Percentiles rank a stretch among this genome's conserved stretches.
Evolutionary conservation across 92 coral and sea anemone genomes (phyloP).

Genomic region (Paragorgia papillata): DNA sequence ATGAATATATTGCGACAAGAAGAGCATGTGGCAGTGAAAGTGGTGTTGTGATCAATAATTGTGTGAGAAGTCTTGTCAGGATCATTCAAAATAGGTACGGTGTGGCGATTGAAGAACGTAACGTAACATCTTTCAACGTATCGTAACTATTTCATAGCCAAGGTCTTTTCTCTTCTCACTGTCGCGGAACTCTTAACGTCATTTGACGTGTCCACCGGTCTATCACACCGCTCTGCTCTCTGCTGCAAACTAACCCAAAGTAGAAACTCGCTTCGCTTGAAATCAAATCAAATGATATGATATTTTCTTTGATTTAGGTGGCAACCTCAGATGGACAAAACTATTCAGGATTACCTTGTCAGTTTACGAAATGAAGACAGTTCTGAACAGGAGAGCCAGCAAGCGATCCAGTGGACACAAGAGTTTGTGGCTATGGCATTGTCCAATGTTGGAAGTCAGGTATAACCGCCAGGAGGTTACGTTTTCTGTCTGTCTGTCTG

Average conservation of each 20-base stretch:
- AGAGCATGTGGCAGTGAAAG: conserved; percentile 39
- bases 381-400: conserved; percentile 17
- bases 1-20: conserved; percentile 65
- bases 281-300: too few relatives aligned
- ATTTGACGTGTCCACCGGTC: too few relatives aligned
- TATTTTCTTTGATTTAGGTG: conserved; percentile 61
- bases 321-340: conserved; percentile 76
- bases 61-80: conserved; percentile 61
- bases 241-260: too few relatives aligned
- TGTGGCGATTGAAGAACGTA: neutral
- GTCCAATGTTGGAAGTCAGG: conserved; percentile 84
- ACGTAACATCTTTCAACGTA: too few relatives aligned
- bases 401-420: conserved; percentile 64
- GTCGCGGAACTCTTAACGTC: too few relatives aligned
- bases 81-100: conserved; percentile 68
- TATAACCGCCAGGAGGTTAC: too few relatives aligned
- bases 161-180: too few relatives aligned
- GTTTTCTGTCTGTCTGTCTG: too few relatives aligned
- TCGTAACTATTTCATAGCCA: too few relatives aligned
- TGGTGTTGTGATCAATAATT: conserved; percentile 42
- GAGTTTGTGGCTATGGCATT: conserved; percentile 88
- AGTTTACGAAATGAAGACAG: conserved; percentile 40
- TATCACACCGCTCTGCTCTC: too few relatives aligned
- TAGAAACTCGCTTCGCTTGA: too few relatives aligned
- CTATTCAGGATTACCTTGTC: conserved; percentile 73